Conservation (phyloP, 1,140 invertebrate genomes). For the Drosophila sp. region DNA sequence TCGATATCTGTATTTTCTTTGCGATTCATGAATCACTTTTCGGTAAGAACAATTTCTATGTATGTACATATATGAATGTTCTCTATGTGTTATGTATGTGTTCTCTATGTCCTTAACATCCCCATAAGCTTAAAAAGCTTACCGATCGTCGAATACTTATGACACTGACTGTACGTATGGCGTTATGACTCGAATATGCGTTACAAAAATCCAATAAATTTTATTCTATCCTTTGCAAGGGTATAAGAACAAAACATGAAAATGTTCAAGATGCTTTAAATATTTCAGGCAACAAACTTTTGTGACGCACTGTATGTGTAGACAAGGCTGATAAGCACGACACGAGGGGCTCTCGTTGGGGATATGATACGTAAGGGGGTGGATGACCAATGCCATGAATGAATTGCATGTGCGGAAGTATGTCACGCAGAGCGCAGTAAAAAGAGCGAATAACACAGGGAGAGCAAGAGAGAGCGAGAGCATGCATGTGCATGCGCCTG, state of each 20-base stretch:
- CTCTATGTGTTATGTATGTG: too few relatives aligned
- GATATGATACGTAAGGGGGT: conserved; percentile 11
- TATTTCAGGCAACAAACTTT: background rate
- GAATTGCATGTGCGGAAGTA: conserved; percentile 64
- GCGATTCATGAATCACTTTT: too few relatives aligned
- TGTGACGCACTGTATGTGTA: background rate
- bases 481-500: conserved; percentile 46
- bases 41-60: too few relatives aligned
- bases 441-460: conserved; percentile 11
- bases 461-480: conserved; percentile 18
- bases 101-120: too few relatives aligned
- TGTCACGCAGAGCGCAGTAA: conserved; percentile 26
- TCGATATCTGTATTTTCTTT: too few relatives aligned
- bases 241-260: background rate
- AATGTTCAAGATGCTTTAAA: background rate
- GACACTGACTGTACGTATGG: too few relatives aligned
- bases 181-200: too few relatives aligned
- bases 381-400: conserved; percentile 60
- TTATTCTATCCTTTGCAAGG: too few relatives aligned
- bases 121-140: too few relatives aligned
- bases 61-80: too few relatives aligned
- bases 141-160: too few relatives aligned
- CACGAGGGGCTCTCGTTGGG: conserved; percentile 6
- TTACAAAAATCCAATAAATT: too few relatives aligned
- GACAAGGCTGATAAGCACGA: background rate